Evolutionary conservation across 2,888 invertebrate species (phyloP).

Genomic region (Drosophila multiciliata): DNA sequence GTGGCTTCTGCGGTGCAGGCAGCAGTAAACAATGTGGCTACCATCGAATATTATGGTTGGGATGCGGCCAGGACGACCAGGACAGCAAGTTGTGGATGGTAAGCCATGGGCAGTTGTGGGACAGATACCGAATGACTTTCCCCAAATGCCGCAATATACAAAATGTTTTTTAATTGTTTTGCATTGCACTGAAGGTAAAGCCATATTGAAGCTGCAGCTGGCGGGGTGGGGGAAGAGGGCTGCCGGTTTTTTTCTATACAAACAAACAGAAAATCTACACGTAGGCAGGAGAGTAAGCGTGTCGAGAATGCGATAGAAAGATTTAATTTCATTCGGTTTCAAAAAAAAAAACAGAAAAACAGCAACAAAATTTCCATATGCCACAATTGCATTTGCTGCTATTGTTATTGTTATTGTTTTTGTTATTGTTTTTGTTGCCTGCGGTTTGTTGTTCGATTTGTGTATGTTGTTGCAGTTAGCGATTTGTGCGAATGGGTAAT

Average conservation of each 20-base stretch:
- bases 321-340: slow-evolving; percentile 78
- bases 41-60: slow-evolving; percentile 39
- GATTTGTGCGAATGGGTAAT: slow-evolving; percentile 37
- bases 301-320: slow-evolving; percentile 40
- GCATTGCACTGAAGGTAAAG: slow-evolving; percentile 29
- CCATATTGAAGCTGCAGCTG: too few species aligned
- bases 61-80: not conserved
- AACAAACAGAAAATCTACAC: slow-evolving; percentile 19
- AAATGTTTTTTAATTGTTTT: slow-evolving; percentile 78
- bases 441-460: slow-evolving; percentile 35
- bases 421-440: slow-evolving; percentile 37
- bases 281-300: slow-evolving; percentile 12
- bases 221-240: too few species aligned
- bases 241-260: slow-evolving; percentile 21
- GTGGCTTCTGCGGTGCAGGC: slow-evolving; percentile 44
- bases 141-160: slow-evolving; percentile 64
- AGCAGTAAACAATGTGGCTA: slow-evolving; percentile 51
- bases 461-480: slow-evolving; percentile 8
- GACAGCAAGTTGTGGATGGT: slow-evolving; percentile 4
- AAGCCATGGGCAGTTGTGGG: slow-evolving; percentile 12
- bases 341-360: slow-evolving; percentile 59
- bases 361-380: slow-evolving; percentile 65
- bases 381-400: slow-evolving; percentile 64
- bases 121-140: slow-evolving; percentile 55
- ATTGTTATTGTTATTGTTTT: slow-evolving; percentile 25